These are phyloP conservation scores for Microhierax caerulescens DNA, from an alignment of 2,797 vertebrate genomes.

Conservation along the genomic window DNA sequence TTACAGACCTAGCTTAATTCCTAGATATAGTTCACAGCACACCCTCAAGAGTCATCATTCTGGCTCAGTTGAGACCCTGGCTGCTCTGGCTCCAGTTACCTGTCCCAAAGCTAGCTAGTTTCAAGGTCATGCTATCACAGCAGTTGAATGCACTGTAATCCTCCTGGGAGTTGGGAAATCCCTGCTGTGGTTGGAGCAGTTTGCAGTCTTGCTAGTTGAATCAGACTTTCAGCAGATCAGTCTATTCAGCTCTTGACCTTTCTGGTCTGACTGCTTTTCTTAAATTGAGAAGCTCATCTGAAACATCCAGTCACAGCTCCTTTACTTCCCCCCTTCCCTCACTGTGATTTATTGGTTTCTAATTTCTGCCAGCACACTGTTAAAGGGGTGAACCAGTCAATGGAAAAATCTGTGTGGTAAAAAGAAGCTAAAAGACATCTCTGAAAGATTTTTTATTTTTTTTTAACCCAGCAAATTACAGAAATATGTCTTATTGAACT, in stretches of 20 bases:
- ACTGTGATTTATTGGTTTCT: neutral
- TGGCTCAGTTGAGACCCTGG: neutral
- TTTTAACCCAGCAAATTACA: neutral
- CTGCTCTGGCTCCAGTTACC: neutral
- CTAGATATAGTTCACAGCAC: neutral
- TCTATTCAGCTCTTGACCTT: neutral
- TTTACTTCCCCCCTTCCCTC: rapidly evolving
- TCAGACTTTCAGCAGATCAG: neutral
- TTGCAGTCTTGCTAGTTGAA: neutral
- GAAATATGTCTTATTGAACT: neutral
- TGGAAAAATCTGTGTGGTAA: neutral
- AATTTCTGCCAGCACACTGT: neutral
- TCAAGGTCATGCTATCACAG: neutral
- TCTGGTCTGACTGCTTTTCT: neutral
- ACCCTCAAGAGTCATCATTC: neutral
- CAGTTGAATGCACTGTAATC: neutral
- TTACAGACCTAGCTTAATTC: neutral
- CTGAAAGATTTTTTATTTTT: neutral
- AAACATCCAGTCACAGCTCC: neutral
- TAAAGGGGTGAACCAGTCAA: neutral
- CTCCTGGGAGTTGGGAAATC: neutral
- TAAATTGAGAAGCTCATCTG: neutral
- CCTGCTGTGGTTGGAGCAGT: neutral
- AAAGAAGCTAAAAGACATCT: neutral
- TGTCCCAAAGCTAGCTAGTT: neutral